These are phyloP conservation scores for Myotis lucifugus DNA, from an alignment of 2,113 vertebrate genomes.

Conservation along the genomic window DNA sequence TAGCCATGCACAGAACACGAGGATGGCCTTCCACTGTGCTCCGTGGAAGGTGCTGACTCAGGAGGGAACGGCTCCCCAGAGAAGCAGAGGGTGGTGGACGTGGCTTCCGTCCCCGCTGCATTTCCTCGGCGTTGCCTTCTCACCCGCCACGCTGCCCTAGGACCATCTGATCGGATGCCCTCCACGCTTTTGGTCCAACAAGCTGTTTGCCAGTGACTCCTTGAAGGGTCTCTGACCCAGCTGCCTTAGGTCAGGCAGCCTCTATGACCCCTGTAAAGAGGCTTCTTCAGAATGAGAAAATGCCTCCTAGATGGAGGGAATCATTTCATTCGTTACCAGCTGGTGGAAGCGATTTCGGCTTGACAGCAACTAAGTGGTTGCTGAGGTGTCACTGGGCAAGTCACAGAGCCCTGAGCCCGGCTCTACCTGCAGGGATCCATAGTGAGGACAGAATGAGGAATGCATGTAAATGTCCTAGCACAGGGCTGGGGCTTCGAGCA, in stretches of 20 bases:
- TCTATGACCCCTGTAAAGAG: neutral
- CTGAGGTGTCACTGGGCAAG: neutral
- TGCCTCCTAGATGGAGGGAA: neutral
- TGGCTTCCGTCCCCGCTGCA: too few relatives aligned
- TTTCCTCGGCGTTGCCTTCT: rapidly evolving
- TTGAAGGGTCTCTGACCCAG: neutral
- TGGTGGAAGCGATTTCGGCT: neutral
- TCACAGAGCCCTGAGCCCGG: neutral
- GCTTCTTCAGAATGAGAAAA: neutral
- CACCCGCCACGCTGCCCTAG: rapidly evolving
- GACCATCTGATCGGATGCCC: neutral
- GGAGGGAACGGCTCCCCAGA: neutral
- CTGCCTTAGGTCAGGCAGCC: neutral
- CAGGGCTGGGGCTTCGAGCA: neutral
- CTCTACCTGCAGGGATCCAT: too few relatives aligned
- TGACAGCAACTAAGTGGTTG: neutral
- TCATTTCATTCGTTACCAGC: neutral
- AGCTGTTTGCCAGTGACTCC: neutral
- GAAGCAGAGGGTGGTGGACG: neutral
- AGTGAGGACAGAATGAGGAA: neutral
- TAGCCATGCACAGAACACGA: neutral
- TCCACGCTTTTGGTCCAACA: too few relatives aligned
- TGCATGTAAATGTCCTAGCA: neutral
- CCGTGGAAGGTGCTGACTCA: neutral
- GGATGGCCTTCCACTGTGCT: neutral